phyloP scores from a whole-genome alignment of 2,113 vertebrate species.

The Dipodomys stephensi region DNA sequence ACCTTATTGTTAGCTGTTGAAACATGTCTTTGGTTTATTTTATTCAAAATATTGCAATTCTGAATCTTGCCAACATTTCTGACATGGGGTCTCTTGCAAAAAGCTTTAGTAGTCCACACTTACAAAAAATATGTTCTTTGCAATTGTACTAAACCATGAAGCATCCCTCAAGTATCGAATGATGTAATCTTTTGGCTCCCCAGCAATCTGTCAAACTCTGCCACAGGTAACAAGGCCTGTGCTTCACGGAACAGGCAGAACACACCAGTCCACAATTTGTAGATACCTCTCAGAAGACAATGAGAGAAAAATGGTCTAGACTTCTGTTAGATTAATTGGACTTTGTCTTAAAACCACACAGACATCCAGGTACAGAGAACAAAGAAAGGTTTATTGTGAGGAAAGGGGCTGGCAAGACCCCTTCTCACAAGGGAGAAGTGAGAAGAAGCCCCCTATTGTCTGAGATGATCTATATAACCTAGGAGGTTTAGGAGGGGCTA shows the following conservation, averaged over 20 bases:
- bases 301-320: neutral
- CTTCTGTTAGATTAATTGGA: no score
- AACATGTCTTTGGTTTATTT: neutral
- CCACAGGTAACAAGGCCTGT: neutral
- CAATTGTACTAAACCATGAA: neutral
- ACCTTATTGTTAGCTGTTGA: neutral
- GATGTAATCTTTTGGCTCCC: neutral
- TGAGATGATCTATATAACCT: no score
- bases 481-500: no score
- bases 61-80: neutral
- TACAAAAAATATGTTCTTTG: neutral
- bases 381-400: no score
- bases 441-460: no score
- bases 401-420: no score
- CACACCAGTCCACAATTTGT: neutral
- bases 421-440: no score
- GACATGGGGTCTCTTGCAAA: neutral
- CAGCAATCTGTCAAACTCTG: neutral
- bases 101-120: neutral
- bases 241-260: neutral
- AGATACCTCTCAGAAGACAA: neutral
- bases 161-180: neutral
- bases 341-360: no score
- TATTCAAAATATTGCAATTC: neutral
- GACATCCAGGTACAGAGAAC: no score